Base-by-base conservation (phyloP, 2,113 vertebrate species). In the Litocranius walleri region DNA sequence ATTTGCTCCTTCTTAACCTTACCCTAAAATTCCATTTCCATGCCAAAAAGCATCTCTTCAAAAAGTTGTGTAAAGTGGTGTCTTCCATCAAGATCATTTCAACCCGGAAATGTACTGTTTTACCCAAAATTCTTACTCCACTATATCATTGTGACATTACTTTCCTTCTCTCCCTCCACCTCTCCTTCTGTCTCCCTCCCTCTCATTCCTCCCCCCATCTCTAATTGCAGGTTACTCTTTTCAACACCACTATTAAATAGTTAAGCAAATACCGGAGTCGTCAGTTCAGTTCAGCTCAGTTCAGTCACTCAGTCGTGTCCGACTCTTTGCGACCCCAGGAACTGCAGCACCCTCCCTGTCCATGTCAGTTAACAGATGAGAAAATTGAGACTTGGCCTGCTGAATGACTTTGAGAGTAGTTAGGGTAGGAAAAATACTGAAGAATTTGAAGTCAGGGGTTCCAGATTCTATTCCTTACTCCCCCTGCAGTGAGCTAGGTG, bases 51-150 rank as follows among this genome's bases (percentile, higher is more conserved):
- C 21, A 62, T 62, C 40, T 94, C 91, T 95, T 82, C 71, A 90
- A 89, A 91, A 15, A 67, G 2, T 84, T 71, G 4, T 85, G 0
- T 81, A 91, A 94, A 61, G 4, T 61, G 29, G 14, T 48, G 48
- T 11, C 61, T 88, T 95, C 21, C 89, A 67, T 67, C 13, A 81
- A 52, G 57, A 96, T 81, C 43, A 96, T 90, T 95, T 96, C 77
- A 94, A 43, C 6, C 71, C 83, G 8, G 5, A 96, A 83, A 57
- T 93, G 40, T 77, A 5, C 7, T 83, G 3, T 89, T 89, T 93
- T 27, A 90, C 25, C 84, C 36, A 30, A 43, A 88, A 88, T 87
- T 78, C 14, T 56, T 88, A 57, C 74, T 57, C 48, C 45, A 90
- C 15, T 29, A 62, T 91, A 71, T n/a, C 96, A 88, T 2, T 64